Evolutionary conservation across 2,888 invertebrate species (phyloP).

Genomic region (Fissipunctia ypsillon): DNA sequence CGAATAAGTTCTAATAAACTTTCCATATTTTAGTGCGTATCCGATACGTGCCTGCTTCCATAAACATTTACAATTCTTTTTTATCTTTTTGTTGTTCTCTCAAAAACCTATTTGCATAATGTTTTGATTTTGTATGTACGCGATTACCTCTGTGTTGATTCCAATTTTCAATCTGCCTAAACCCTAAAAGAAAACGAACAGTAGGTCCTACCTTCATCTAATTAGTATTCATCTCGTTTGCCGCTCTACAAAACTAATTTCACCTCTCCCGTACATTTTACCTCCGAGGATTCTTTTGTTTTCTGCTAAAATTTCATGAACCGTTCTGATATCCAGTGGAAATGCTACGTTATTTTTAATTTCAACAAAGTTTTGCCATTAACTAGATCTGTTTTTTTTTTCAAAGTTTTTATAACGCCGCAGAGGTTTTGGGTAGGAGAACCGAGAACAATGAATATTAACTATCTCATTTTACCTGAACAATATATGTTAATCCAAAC

Average conservation of each 20-base stretch:
- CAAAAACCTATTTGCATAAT: background rate
- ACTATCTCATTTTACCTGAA: constrained; percentile 1
- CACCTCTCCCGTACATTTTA: constrained; percentile 16
- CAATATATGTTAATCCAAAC: background rate
- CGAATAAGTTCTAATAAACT: background rate
- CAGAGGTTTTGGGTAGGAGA: constrained; percentile 10
- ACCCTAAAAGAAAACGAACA: background rate
- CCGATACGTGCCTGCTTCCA: background rate
- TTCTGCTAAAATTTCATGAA: constrained; percentile 35
- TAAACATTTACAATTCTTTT: constrained; percentile 7
- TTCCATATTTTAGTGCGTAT: background rate
- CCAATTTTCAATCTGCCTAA: constrained; percentile 8
- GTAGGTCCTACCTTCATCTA: background rate
- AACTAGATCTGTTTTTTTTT: constrained; percentile 20
- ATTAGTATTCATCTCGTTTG: constrained; percentile 43
- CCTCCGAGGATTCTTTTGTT: constrained; percentile 35
- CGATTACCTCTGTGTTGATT: background rate
- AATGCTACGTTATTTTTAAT: constrained; percentile 51
- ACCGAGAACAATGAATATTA: constrained; percentile 23
- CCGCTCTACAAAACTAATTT: constrained; percentile 42
- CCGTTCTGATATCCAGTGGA: constrained; percentile 12
- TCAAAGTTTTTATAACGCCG: constrained; percentile 3
- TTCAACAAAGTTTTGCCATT: constrained; percentile 42
- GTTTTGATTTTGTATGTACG: background rate
- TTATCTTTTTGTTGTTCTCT: background rate